Evolutionary conservation across 2,888 invertebrate genomes (phyloP).

Genomic region (Coleophora flavipennella): DNA sequence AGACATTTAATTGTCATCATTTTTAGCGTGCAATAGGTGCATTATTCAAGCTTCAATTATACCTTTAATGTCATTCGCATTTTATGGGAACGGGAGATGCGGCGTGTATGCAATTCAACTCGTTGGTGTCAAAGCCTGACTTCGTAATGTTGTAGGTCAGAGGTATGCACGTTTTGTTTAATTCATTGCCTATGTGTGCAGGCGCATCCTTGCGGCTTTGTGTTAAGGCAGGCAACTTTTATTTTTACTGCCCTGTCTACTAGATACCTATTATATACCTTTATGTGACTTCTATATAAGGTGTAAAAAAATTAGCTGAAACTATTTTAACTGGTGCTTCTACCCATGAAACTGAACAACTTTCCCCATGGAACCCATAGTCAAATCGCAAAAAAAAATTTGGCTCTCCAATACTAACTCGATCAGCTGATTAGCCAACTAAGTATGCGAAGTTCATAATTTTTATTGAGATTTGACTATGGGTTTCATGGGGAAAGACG

Average conservation of each 20-base stretch:
- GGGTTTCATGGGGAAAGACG: too few species aligned
- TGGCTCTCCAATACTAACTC: too few species aligned
- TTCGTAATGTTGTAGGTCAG: slow-evolving; percentile 37
- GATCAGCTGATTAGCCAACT: too few species aligned
- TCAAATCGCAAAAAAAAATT: too few species aligned
- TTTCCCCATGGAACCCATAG: too few species aligned
- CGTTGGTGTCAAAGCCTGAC: slow-evolving; percentile 17
- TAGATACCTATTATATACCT: too few species aligned
- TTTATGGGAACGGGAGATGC: slow-evolving; percentile 14
- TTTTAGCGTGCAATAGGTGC: neutral
- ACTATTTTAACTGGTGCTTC: too few species aligned
- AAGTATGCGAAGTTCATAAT: too few species aligned
- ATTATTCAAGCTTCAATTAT: slow-evolving; percentile 12
- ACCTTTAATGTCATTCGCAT: slow-evolving; percentile 15
- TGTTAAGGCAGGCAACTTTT: slow-evolving; percentile 56
- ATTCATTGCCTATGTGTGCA: slow-evolving; percentile 35
- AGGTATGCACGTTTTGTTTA: slow-evolving; percentile 53
- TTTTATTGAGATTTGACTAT: too few species aligned
- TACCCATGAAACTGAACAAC: too few species aligned
- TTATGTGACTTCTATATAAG: too few species aligned
- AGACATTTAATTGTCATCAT: slow-evolving; percentile 4
- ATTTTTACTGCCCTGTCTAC: slow-evolving; percentile 14
- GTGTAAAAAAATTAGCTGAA: too few species aligned
- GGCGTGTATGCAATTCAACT: slow-evolving; percentile 20
- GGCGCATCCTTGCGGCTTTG: slow-evolving; percentile 37